Conservation (phyloP, 1,140 invertebrate species). For the Pollicipes pollicipes region DNA sequence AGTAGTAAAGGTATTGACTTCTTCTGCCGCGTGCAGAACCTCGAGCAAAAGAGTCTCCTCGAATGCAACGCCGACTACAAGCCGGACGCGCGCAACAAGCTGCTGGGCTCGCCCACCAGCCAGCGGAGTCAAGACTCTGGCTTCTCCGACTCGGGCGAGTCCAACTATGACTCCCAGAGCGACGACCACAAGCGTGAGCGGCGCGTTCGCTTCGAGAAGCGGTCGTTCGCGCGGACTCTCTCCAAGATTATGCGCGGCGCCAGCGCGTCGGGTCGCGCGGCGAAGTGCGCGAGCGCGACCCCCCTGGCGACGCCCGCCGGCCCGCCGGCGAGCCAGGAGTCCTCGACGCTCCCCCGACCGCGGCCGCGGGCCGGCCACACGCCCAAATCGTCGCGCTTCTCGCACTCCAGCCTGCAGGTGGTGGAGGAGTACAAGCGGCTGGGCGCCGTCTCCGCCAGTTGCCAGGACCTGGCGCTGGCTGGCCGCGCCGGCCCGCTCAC, state of each 20-base stretch:
- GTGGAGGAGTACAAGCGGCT: too few species aligned
- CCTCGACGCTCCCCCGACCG: background rate
- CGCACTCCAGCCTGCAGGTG: background rate
- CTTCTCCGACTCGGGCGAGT: slow-evolving; percentile 17
- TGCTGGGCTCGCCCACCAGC: background rate
- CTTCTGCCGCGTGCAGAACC: background rate
- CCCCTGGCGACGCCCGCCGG: background rate
- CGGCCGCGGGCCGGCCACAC: background rate
- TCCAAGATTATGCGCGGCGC: background rate
- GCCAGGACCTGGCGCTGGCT: background rate
- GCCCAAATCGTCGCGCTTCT: background rate
- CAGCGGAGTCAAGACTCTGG: slow-evolving; percentile 17
- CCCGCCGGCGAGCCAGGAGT: background rate
- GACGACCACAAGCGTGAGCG: slow-evolving; percentile 5
- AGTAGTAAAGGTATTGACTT: background rate
- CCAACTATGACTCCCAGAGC: slow-evolving; percentile 14
- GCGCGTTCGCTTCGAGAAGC: background rate
- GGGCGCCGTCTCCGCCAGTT: background rate
- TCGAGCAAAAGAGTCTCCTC: background rate
- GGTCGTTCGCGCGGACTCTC: background rate
- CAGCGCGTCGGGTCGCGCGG: background rate
- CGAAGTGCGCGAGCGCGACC: background rate
- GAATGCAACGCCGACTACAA: background rate
- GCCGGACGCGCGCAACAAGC: background rate
- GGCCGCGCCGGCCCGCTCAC: background rate